phyloP scores from a whole-genome alignment of 1,140 invertebrate genomes.

The Aricia agestis region DNA sequence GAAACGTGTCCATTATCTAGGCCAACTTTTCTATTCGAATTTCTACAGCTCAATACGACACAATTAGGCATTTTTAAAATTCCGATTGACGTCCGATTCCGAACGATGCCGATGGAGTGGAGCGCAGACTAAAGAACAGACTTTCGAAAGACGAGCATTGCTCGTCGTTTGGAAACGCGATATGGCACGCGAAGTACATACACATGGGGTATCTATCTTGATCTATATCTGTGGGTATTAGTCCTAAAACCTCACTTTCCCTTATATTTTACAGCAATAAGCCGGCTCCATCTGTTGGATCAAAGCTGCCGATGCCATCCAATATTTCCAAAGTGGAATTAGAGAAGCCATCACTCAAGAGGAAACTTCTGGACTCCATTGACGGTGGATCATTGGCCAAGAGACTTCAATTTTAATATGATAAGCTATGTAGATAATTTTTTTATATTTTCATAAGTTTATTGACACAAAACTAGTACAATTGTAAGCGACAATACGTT shows the following conservation, averaged over 20 bases:
- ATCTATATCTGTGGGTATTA: too few species aligned
- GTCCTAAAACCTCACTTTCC: not conserved
- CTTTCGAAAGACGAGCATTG: too few species aligned
- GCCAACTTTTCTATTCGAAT: too few species aligned
- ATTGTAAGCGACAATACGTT: not conserved
- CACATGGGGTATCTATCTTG: too few species aligned
- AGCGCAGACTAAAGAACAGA: too few species aligned
- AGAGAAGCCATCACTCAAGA: conserved; percentile 84
- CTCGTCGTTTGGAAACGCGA: too few species aligned
- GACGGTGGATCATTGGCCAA: conserved; percentile 83
- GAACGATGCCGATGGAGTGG: too few species aligned
- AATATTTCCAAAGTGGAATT: conserved; percentile 77
- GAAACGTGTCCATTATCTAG: too few species aligned
- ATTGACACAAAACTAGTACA: not conserved
- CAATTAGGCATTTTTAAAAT: too few species aligned
- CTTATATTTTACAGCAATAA: conserved; percentile 82
- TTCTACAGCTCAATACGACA: too few species aligned
- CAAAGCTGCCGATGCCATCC: conserved; percentile 87
- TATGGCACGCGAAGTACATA: too few species aligned
- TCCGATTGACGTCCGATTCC: too few species aligned
- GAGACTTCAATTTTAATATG: conserved; percentile 79
- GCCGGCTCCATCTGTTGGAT: conserved; percentile 89
- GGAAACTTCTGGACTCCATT: conserved; percentile 83
- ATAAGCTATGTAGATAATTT: conserved; percentile 16
- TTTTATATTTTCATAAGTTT: not conserved